Percentiles rank a stretch among this genome's conserved stretches.
These are phyloP conservation scores for Pangasius krempfi DNA, from an alignment of 2,797 vertebrate species.

Conservation along the genomic window DNA sequence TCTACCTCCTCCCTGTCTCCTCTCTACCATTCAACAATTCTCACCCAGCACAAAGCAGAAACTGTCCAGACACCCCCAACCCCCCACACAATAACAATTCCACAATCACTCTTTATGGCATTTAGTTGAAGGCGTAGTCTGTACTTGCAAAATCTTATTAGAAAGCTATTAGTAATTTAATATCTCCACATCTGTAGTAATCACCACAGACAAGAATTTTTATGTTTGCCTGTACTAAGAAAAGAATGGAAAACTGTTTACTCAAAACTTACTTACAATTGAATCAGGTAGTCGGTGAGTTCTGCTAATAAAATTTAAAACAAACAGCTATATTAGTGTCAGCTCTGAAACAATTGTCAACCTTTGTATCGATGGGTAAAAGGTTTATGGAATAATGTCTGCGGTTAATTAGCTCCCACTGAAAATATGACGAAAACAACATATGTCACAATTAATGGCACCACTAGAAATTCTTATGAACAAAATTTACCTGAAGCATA, in stretches of 20 bases:
- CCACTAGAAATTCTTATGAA: not conserved
- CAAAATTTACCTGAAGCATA: not conserved
- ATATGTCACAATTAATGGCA: not conserved
- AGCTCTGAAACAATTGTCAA: not conserved
- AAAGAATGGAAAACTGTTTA: not conserved
- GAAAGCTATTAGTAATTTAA: conserved; percentile 1
- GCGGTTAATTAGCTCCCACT: not conserved
- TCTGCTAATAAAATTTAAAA: not conserved
- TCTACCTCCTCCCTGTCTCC: not conserved
- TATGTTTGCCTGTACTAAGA: not conserved
- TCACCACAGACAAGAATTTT: conserved; percentile 9
- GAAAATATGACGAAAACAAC: not conserved
- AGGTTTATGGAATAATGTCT: not conserved
- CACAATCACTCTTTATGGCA: not conserved
- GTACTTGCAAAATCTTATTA: not conserved
- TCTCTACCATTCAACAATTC: not conserved
- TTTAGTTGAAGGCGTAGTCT: not conserved
- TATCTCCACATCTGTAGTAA: not conserved
- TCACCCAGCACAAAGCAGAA: not conserved
- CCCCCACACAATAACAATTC: not conserved
- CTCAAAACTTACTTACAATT: not conserved
- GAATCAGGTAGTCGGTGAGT: not conserved
- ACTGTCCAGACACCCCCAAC: not conserved
- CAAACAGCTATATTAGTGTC: not conserved
- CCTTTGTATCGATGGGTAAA: not conserved